A percentile compares a stretch with the other conserved stretches of the same genome.
Evolutionary conservation across 2,113 vertebrate species (phyloP).

Genomic region (Entelurus aequoreus): DNA sequence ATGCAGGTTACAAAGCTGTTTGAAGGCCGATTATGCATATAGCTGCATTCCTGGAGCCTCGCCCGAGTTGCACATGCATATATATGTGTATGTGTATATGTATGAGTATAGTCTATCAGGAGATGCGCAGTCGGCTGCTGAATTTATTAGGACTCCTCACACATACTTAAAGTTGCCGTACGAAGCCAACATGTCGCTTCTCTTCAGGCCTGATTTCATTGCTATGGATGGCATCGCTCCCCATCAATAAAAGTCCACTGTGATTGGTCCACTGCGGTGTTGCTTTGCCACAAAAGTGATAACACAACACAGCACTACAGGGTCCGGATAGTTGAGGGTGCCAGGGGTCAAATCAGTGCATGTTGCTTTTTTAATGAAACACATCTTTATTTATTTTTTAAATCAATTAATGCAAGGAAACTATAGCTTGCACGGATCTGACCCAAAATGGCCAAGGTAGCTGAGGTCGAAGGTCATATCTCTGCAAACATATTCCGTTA

Average conservation of each 20-base stretch:
- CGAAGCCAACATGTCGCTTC: constrained; percentile 1
- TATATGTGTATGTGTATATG: neutral
- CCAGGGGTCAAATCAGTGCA: neutral
- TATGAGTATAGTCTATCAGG: constrained; percentile 7
- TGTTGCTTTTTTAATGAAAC: neutral
- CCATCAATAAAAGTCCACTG: constrained; percentile 1
- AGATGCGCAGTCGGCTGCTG: neutral
- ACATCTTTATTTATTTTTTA: neutral
- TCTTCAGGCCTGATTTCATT: constrained; percentile 10
- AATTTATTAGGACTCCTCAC: constrained; percentile 3
- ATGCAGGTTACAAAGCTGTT: constrained; percentile 48
- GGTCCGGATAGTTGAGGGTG: neutral
- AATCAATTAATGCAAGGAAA: no score
- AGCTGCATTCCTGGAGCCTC: constrained; percentile 25
- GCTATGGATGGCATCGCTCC: neutral
- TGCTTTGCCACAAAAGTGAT: neutral
- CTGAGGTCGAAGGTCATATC: no score
- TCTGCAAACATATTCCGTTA: no score
- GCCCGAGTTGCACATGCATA: neutral
- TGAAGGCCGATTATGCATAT: constrained; percentile 40
- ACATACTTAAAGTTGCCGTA: constrained; percentile 1
- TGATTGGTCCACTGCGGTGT: neutral
- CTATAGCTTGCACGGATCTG: no score
- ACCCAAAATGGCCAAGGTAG: no score
- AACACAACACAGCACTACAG: neutral